Evolutionary conservation across 1,140 invertebrate species (phyloP), one percentile per base, ranked within the genome.

Genomic region (Melipona quadrifasciata): DNA sequence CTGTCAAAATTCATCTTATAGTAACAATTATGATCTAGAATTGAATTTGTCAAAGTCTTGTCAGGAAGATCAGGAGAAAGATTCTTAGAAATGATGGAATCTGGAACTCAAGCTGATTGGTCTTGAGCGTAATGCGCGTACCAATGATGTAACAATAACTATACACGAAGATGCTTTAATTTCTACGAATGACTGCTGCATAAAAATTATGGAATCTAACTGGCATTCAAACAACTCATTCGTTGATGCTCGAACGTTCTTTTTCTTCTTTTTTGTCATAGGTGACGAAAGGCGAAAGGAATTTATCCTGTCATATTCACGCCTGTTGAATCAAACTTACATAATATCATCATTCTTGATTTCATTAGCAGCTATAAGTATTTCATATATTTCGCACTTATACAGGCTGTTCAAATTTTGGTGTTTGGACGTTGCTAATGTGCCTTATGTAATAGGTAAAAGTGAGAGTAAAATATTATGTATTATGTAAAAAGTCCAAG

Each of bases 241-340:
- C 77, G 58, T 88, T 71, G 61, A 14, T 74, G 65, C 73, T 77
- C 73, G 74, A 47, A 74, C 84, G 71, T 84, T 81, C 88, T 84
- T 87, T 82, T 47, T 47, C 39, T 47, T 89, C 64, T 80, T 87
- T 90, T 89, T 84, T 83, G 87, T 85, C 88, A 88, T 73, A 70
- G 31, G 74, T 90, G 86, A 90, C 80, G 87, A 84, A 68, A 53
- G 77, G 27, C 51, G 80, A 90, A 87, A 85, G 87, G 87, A 85
- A 90, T 89, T 72, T 68, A 77, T 85, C 57, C 75, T 79, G 67
- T 79, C 81, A 82, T 57, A 87, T 73, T 86, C 76, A 61, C 57
- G 58, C 74, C 39, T 34, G 72, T 55, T 27, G 80, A 70, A 82
- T 83, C 34, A 58, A n/a, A 55, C n/a, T 34, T 17, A 3, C 39